Base-by-base conservation (phyloP, 2,797 vertebrate genomes). In the Pelochelys cantorii region DNA sequence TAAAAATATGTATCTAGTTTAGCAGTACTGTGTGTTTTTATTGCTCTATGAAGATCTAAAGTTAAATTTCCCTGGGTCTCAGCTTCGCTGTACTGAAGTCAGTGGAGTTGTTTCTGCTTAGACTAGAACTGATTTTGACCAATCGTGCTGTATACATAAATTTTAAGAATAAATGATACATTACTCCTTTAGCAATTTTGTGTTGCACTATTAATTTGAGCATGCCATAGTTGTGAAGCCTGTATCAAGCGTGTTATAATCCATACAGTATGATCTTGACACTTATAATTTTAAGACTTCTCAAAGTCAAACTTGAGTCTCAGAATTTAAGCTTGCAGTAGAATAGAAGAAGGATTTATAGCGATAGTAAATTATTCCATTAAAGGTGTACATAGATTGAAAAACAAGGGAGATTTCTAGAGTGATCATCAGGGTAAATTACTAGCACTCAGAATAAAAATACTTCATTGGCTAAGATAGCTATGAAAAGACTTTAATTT, bases 31-130 rank as follows among this genome's bases (percentile, higher is more conserved):
- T 77, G 79, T 82, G 29, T 3, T 89, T 95, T 89, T 83, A 29
- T 65, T 81, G 77, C 83, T 37, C 71, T n/a, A 52, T 89, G 59
- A 78, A 82, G 93, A 13, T 25, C 12, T 48, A 23, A 12, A 12
- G 71, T 37, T 74, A 37, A 37, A 74, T 74, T 13, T 37, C 22
- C 62, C 62, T 65, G 15, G 15, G 62, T 93, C 84, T 77, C 92
- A 90, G 74, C 91, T 83, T 22, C 80, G 11, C 86, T 94, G 79
- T 87, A 71, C 37, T 71, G 77, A 62, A 92, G 74, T 80, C 7
- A 85, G 68, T 68, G 79, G 83, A 93, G 82, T 87, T 83, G 59
- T 53, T 94, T 89, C 89, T 94, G 86, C 90, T 92, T 91, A 89
- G 34, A 37, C 71, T 15, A 87, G 79, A 81, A 52, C 52, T 75